Base-by-base conservation (phyloP, 2,113 vertebrate species). In the Prinia subflava region DNA sequence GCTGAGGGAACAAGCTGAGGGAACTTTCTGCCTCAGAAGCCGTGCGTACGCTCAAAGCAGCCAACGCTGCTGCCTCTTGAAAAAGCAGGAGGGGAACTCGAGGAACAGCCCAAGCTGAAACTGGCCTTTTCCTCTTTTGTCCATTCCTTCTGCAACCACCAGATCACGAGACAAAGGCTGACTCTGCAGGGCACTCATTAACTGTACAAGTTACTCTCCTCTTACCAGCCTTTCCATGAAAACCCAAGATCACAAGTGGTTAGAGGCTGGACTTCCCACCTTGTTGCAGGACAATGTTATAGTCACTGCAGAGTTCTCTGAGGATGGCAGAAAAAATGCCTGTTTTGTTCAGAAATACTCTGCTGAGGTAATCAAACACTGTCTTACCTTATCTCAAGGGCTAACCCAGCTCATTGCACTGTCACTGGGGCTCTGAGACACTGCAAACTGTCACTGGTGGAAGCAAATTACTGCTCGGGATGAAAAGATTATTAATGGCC, bases 1-100 rank as follows among this genome's bases (percentile, higher is more conserved):
- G 74, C 74, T 24, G 16, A 77, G 74, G 81, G 93, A 95, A 89
- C 83, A 57, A 6, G 70, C 53, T 60, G 59, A 60, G 59, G 59
- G 59, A 60, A 53, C 49, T 69, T 81, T 23, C 47, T 31, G 52
- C 77, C 65, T 46, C 90, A 71, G 76, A 71, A 89, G 81, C 53
- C 6, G 41, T 5, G 6, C 0, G 0, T 3, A 41, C 1, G 0
- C 59, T 57, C 71, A 8, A 1, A 1, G 47, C 90, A 90, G 71
- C 83, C 74, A 25, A 8, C 1, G 6, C 50, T 33, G 5, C 24
- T 13, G 33, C 75, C 14, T 2, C 69, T 25, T 44, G 47, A 59
- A 64, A 87, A 64, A 44, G 52, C 83, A 71, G 69, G 71, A 71
- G 41, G 23, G 42, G 52, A 84, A 41, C 49, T 79, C 15, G 4